Conservation (phyloP, 1,140 invertebrate genomes). For the Lepidurus apus region DNA sequence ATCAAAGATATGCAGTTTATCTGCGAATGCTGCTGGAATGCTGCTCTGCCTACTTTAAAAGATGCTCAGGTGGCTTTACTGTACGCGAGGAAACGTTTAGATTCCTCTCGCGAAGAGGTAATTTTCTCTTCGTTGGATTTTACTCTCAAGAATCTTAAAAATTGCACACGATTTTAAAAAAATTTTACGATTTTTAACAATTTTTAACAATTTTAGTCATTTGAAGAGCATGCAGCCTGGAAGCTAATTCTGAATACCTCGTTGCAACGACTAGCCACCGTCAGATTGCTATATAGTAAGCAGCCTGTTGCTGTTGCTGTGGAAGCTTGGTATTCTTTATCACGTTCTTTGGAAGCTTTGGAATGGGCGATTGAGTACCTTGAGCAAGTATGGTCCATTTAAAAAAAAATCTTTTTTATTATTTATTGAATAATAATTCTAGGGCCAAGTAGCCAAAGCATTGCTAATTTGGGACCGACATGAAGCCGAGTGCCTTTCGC, state of each 20-base stretch:
- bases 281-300: background rate
- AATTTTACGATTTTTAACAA: too few species aligned
- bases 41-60: slow-evolving; percentile 31
- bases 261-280: background rate
- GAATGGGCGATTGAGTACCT: background rate
- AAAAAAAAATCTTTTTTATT: background rate
- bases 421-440: background rate
- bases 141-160: background rate
- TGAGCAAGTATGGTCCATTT: background rate
- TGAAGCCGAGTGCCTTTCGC: background rate
- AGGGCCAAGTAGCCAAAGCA: background rate
- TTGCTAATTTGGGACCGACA: slow-evolving; percentile 1
- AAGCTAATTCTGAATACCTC: background rate
- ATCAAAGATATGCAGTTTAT: slow-evolving; percentile 33
- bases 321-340: background rate
- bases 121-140: background rate
- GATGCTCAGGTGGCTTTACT: slow-evolving; percentile 24
- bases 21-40: slow-evolving; percentile 35
- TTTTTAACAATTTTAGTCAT: background rate
- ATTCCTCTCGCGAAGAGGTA: background rate
- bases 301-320: background rate
- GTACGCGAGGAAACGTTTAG: slow-evolving; percentile 31
- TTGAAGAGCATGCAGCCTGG: background rate
- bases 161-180: too few species aligned
- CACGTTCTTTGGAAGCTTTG: background rate